Evolutionary conservation across 2,888 invertebrate genomes (phyloP).

Genomic region (Piscicola geometra): DNA sequence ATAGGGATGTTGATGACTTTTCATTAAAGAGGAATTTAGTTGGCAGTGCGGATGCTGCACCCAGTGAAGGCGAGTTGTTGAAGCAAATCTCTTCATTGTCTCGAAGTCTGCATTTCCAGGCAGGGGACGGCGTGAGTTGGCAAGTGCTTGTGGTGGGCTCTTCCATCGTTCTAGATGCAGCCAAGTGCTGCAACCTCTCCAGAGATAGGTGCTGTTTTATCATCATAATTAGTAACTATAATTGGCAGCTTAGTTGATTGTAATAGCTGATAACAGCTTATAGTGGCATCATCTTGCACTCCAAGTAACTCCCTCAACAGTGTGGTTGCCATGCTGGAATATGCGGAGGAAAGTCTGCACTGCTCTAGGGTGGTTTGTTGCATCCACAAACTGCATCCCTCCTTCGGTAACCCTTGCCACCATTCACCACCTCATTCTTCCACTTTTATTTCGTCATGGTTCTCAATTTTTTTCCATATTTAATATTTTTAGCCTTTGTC

Average conservation of each 20-base stretch:
- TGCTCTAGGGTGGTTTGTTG: background rate
- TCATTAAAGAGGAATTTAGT: too few species aligned
- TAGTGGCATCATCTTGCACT: too few species aligned
- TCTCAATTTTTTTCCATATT: too few species aligned
- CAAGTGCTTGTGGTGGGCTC: background rate
- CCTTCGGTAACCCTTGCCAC: background rate
- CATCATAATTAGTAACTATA: too few species aligned
- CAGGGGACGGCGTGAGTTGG: background rate
- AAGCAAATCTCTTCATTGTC: background rate
- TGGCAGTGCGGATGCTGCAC: too few species aligned
- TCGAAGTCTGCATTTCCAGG: background rate
- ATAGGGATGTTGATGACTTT: too few species aligned
- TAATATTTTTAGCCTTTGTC: too few species aligned
- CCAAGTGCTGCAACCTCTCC: background rate
- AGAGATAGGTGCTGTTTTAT: slow-evolving; percentile 4
- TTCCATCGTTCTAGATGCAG: background rate
- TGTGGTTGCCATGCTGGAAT: background rate
- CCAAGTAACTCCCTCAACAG: background rate
- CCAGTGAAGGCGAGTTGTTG: too few species aligned
- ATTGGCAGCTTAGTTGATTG: background rate
- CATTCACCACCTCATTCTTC: background rate
- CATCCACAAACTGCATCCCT: background rate
- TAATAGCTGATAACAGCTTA: too few species aligned
- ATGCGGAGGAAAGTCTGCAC: background rate
- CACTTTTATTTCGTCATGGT: too few species aligned